These are phyloP conservation scores for Champsocephalus esox DNA, from an alignment of 2,797 vertebrate genomes.

Conservation along the genomic window DNA sequence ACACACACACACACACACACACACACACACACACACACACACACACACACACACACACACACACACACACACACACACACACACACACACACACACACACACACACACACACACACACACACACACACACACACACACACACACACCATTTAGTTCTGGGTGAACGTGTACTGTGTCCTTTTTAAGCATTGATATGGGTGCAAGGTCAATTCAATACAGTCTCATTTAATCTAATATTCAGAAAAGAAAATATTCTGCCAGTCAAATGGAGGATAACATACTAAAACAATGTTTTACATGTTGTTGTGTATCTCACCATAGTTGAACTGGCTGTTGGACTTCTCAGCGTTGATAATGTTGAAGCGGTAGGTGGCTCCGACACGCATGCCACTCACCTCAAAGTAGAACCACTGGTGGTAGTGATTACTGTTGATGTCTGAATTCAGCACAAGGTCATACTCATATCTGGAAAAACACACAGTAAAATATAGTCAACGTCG, in stretches of 20 bases:
- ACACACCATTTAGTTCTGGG: slow-evolving; percentile 51
- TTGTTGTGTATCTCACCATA: slow-evolving; percentile 88
- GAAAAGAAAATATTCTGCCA: not conserved
- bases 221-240: slow-evolving; percentile 4
- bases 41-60: no score
- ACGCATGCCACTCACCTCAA: slow-evolving; percentile 97
- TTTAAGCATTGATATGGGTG: not conserved
- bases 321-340: slow-evolving; percentile 99
- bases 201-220: not conserved
- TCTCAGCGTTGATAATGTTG: slow-evolving; percentile 99
- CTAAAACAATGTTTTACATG: not conserved
- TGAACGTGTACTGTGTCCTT: not conserved
- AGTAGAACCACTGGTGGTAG: slow-evolving; percentile 99
- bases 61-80: not conserved
- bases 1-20: no score
- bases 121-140: slow-evolving; percentile 62
- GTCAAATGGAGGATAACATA: slow-evolving; percentile 1
- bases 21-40: no score
- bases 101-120: not conserved
- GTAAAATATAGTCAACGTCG: not conserved
- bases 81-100: no score
- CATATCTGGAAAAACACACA: slow-evolving; percentile 83
- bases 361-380: slow-evolving; percentile 92
- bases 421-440: slow-evolving; percentile 99
- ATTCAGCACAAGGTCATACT: slow-evolving; percentile 98